Percentiles rank a stretch among this genome's conserved stretches.
Evolutionary conservation across 2,888 invertebrate species (phyloP).

Genomic region (Oxyscelio sp.): DNA sequence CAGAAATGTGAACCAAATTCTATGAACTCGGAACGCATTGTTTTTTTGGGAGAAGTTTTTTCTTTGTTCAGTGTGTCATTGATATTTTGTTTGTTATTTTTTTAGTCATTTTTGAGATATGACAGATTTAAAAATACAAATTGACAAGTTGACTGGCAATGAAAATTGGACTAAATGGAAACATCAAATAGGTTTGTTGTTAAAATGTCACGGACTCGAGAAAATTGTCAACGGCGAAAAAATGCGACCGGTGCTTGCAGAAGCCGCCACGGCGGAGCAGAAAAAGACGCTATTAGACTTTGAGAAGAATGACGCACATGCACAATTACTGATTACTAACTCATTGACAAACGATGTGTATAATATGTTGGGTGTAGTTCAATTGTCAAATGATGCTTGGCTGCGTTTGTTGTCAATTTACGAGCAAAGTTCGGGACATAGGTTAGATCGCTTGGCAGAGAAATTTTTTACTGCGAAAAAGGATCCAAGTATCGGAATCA

Average conservation of each 20-base stretch:
- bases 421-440: slow-evolving; percentile 35
- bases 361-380: slow-evolving; percentile 22
- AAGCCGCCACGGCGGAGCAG: slow-evolving; percentile 4
- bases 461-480: slow-evolving; percentile 32
- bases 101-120: slow-evolving; percentile 9
- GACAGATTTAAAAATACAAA: slow-evolving; percentile 29
- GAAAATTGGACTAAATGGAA: slow-evolving; percentile 37
- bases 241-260: background rate
- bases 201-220: slow-evolving; percentile 25
- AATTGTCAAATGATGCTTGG: slow-evolving; percentile 32
- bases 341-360: slow-evolving; percentile 22
- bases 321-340: slow-evolving; percentile 35
- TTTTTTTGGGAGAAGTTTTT: background rate
- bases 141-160: slow-evolving; percentile 9
- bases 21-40: background rate
- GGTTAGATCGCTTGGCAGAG: slow-evolving; percentile 21
- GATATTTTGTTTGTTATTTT: slow-evolving; percentile 14
- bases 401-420: slow-evolving; percentile 27
- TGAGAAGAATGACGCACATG: slow-evolving; percentile 32
- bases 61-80: background rate
- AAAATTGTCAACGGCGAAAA: slow-evolving; percentile 5
- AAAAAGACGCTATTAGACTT: slow-evolving; percentile 1
- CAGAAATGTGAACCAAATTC: background rate
- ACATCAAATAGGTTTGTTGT: slow-evolving; percentile 15
- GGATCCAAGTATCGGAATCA: slow-evolving; percentile 14